Evolutionary conservation across 2,888 invertebrate species (phyloP), one percentile per base, ranked within the genome.

Genomic region (Dorcus parallelipipedus): DNA sequence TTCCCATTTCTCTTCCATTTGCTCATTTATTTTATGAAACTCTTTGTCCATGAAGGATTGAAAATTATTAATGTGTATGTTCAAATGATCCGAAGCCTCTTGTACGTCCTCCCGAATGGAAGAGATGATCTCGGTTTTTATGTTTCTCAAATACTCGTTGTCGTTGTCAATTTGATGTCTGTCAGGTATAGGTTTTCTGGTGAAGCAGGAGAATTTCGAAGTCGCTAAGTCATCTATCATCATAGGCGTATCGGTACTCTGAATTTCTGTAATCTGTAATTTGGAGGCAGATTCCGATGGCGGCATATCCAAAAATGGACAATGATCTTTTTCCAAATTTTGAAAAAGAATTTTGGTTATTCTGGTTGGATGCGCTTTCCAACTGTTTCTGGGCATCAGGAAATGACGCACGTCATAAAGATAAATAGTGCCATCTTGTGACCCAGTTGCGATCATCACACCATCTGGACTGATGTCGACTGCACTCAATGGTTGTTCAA

Each of bases 31-130:
- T 9, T 71, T 69, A 8, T 69, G 67, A 54, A 75, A 73, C 61
- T 76, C 76, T 43, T 67, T 72, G 39, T 67, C 63, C 20, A 76
- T 64, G 54, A 73, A 73, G 2, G 62, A 64, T 54, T 74, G 70
- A 51, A 75, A 68, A 61, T 70, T 73, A 14, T 58, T 58, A 59
- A 73, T 72, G 38, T 76, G 74, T 38, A 69, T 66, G 2, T 61
- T 59, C 41, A 75, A 51, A 52, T 74, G 73, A 8, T 55, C 59
- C 51, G 70, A 70, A 59, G 75, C 60, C 38, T 71, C 66, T 9
- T 65, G 61, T 53, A 69, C 66, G 54, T 73, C 60, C 52, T 58
- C 58, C 20, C 50, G 49, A 26, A 65, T 59, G 7, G 59, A 57
- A 7, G 39, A 26, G 10, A 57, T 10, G 9, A 65, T 53, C 33